phyloP scores from a whole-genome alignment of 2,113 vertebrate species.

The Probosciger aterrimus region DNA sequence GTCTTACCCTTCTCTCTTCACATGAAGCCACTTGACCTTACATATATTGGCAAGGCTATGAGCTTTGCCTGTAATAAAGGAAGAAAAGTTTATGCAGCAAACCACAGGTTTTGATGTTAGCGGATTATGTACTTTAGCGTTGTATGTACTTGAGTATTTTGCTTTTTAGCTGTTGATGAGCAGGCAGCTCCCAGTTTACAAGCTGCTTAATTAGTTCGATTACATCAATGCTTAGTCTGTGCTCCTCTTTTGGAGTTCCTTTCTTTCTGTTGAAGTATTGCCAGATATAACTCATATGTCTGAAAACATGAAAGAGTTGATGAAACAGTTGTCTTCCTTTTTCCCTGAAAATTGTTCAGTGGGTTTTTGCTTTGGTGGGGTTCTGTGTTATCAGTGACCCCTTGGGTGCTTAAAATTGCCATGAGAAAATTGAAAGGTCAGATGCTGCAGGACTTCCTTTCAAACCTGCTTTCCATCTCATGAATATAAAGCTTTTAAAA shows the following conservation, averaged over 20 bases:
- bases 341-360: constrained; percentile 6
- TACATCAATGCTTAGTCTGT: not conserved
- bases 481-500: not conserved
- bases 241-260: not conserved
- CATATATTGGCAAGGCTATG: not conserved
- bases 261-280: not conserved
- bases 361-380: not conserved
- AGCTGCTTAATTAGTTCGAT: not conserved
- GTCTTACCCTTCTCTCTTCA: not conserved
- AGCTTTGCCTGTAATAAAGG: not conserved
- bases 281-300: not conserved
- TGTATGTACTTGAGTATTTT: not conserved
- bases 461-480: not conserved
- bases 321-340: constrained; percentile 8
- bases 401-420: not conserved
- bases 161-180: not conserved
- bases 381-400: not conserved
- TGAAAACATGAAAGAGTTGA: constrained; percentile 21
- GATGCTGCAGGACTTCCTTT: not conserved
- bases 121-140: not conserved
- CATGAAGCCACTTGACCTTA: not conserved
- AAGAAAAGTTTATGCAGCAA: not conserved
- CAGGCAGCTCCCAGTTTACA: not conserved
- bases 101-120: not conserved
- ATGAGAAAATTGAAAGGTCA: constrained; percentile 15